Evolutionary conservation across 2,888 invertebrate genomes (phyloP).

Genomic region (Myopa testacea): DNA sequence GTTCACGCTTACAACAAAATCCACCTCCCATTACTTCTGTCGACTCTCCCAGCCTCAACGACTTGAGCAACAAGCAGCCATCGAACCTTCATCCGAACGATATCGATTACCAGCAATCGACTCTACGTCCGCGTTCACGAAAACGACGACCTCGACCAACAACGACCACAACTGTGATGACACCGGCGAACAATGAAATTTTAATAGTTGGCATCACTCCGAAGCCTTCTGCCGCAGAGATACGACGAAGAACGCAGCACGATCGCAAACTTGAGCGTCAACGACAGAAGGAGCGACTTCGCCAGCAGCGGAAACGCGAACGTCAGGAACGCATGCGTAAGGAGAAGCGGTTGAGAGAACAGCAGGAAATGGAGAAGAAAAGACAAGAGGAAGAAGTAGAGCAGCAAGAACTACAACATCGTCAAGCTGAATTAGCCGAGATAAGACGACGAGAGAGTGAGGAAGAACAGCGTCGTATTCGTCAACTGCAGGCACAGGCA

Average conservation of each 20-base stretch:
- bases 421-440: conserved; percentile 45
- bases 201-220: conserved; percentile 20
- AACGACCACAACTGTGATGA: conserved; percentile 37
- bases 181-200: conserved; percentile 49
- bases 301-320: conserved; percentile 54
- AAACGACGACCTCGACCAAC: conserved; percentile 41
- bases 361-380: conserved; percentile 43
- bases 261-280: conserved; percentile 59
- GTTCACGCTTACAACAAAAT: conserved; percentile 37
- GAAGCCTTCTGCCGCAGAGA: conserved; percentile 22
- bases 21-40: conserved; percentile 27
- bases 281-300: conserved; percentile 56
- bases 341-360: conserved; percentile 50
- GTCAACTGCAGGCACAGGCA: conserved; percentile 40
- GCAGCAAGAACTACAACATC: conserved; percentile 36
- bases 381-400: conserved; percentile 39
- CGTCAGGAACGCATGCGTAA: conserved; percentile 52
- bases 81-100: conserved; percentile 48
- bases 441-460: conserved; percentile 47
- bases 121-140: conserved; percentile 38
- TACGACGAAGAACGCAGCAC: conserved; percentile 52
- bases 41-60: conserved; percentile 50
- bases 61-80: conserved; percentile 52
- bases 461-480: conserved; percentile 48
- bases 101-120: conserved; percentile 42